Percentiles rank a stretch among this genome's conserved stretches.
phyloP scores from a whole-genome alignment of 2,113 vertebrate species.

The Bungarus multicinctus region DNA sequence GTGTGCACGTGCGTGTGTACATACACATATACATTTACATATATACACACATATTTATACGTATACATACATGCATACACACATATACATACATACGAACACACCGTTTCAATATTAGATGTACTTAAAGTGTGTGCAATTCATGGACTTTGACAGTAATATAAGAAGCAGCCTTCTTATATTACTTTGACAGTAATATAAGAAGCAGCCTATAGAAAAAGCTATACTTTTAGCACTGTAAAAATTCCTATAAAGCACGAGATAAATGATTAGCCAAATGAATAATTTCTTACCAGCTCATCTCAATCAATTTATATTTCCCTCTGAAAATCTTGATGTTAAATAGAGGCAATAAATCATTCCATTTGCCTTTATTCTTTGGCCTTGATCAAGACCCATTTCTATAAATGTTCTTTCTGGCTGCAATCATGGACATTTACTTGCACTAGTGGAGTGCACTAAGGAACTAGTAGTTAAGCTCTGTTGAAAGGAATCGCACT shows the following conservation, averaged over 20 bases:
- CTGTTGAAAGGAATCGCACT: background rate
- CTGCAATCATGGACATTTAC: slow-evolving; percentile 28
- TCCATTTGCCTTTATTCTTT: slow-evolving; percentile 12
- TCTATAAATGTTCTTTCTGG: slow-evolving; percentile 26
- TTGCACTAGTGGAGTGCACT: background rate
- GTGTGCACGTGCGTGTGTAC: too few relatives aligned
- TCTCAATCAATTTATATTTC: slow-evolving; percentile 21
- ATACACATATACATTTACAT: too few relatives aligned
- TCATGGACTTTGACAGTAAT: background rate
- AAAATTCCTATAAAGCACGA: background rate
- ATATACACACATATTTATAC: too few relatives aligned
- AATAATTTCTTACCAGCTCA: slow-evolving; percentile 2
- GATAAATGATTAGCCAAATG: slow-evolving; percentile 8
- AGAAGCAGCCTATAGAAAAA: background rate
- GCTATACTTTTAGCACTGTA: background rate
- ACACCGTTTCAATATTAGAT: background rate
- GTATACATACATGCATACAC: background rate
- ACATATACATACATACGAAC: background rate
- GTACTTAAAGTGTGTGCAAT: background rate
- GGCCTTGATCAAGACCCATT: slow-evolving; percentile 32
- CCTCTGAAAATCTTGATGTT: background rate
- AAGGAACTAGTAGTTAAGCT: background rate
- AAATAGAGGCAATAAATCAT: background rate
- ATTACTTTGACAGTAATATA: background rate
- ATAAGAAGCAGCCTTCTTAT: background rate